Evolutionary conservation across 2,113 vertebrate species (phyloP).

Genomic region (Rhodinocichla rosea): DNA sequence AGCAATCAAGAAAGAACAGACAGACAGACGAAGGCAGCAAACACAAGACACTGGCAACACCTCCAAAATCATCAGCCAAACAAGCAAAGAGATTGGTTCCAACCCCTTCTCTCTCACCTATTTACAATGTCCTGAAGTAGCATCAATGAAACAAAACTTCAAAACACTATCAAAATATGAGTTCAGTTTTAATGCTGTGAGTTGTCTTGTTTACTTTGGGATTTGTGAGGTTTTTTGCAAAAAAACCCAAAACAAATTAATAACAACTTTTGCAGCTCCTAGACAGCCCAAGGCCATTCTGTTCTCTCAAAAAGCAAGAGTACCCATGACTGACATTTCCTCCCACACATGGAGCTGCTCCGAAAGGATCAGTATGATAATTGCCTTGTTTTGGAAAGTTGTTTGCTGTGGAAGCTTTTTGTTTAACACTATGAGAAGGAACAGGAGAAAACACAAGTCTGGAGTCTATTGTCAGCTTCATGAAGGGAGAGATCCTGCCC

Average conservation of each 20-base stretch:
- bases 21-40: background rate
- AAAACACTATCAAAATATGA: background rate
- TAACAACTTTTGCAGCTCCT: background rate
- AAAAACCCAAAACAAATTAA: background rate
- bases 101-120: background rate
- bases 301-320: background rate
- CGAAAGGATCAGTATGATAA: background rate
- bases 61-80: background rate
- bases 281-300: background rate
- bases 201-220: background rate
- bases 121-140: background rate
- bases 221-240: background rate
- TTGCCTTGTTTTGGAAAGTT: conserved; percentile 15
- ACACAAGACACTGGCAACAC: background rate
- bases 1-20: background rate
- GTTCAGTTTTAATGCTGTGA: background rate
- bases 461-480: background rate
- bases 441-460: background rate
- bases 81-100: background rate
- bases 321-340: background rate
- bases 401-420: background rate
- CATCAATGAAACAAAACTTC: background rate
- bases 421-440: background rate
- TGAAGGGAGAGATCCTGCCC: background rate
- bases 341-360: background rate